Percentiles rank a stretch among this genome's conserved stretches.
These are phyloP conservation scores for Phallusia fumigata DNA, from an alignment of 23 tunicate genomes.

Conservation along the genomic window DNA sequence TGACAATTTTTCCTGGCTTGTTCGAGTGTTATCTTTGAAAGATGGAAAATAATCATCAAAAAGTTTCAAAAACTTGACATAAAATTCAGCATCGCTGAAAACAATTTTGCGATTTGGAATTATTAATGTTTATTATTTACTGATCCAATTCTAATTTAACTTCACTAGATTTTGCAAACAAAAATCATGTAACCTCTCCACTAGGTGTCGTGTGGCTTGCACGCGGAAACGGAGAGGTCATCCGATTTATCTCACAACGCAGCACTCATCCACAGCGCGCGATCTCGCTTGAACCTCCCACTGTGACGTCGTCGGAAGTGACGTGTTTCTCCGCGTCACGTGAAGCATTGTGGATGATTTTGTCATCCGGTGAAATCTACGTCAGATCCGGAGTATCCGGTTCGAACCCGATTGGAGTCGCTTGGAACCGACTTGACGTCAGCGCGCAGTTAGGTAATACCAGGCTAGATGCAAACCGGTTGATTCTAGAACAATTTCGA, in stretches of 20 bases:
- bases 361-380: constrained; percentile 26
- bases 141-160: not conserved
- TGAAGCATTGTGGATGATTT: constrained; percentile 54
- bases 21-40: no score
- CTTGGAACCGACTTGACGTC: constrained; percentile 42
- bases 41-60: no score
- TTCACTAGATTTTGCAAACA: no score
- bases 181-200: no score
- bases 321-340: constrained; percentile 52
- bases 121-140: not conserved
- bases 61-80: no score
- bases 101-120: no score
- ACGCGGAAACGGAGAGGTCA: constrained; percentile 39
- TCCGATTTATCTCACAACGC: constrained; percentile 50
- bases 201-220: constrained; percentile 64
- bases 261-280: constrained; percentile 23
- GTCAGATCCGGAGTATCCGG: constrained; percentile 53
- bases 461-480: no score
- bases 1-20: no score
- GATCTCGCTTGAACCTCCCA: constrained; percentile 30
- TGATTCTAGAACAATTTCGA: no score
- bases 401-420: constrained; percentile 21
- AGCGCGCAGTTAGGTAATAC: constrained; percentile 45
- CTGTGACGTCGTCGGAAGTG: not conserved
- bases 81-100: no score